phyloP scores from a whole-genome alignment of 2,113 vertebrate species.

The Eretmochelys imbricata region DNA sequence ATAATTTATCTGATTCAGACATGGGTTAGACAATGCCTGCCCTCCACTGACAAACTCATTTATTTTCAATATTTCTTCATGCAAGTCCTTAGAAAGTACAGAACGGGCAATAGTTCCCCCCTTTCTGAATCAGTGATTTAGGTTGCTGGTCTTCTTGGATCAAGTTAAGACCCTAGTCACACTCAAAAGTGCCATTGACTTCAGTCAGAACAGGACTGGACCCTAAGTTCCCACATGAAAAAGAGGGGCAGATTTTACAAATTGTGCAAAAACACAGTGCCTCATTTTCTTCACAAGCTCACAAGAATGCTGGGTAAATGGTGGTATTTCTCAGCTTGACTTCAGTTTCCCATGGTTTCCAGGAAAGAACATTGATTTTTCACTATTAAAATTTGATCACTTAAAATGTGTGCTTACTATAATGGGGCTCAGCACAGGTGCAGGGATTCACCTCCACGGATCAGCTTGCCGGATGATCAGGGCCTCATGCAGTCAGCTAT shows the following conservation, averaged over 20 bases:
- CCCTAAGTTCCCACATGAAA: no score
- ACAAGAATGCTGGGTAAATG: background rate
- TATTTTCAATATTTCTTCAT: background rate
- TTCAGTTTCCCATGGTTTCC: background rate
- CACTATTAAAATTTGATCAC: no score
- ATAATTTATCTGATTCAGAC: background rate
- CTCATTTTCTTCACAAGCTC: background rate
- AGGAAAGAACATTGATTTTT: background rate
- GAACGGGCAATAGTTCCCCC: background rate
- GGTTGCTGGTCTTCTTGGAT: background rate
- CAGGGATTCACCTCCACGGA: background rate
- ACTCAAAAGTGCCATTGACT: background rate
- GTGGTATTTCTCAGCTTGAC: background rate
- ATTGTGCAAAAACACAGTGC: fast-evolving
- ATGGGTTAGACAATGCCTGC: background rate
- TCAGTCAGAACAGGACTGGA: no score
- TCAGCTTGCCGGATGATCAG: background rate
- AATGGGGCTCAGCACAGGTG: no score
- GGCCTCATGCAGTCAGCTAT: fast-evolving
- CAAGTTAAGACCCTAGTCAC: background rate
- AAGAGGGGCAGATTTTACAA: no score
- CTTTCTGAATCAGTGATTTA: background rate
- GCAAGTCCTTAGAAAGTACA: background rate
- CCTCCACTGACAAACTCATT: background rate
- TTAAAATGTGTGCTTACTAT: background rate